These are phyloP conservation scores for Trichogramma pretiosum DNA, from an alignment of 1,140 invertebrate genomes.

Conservation along the genomic window DNA sequence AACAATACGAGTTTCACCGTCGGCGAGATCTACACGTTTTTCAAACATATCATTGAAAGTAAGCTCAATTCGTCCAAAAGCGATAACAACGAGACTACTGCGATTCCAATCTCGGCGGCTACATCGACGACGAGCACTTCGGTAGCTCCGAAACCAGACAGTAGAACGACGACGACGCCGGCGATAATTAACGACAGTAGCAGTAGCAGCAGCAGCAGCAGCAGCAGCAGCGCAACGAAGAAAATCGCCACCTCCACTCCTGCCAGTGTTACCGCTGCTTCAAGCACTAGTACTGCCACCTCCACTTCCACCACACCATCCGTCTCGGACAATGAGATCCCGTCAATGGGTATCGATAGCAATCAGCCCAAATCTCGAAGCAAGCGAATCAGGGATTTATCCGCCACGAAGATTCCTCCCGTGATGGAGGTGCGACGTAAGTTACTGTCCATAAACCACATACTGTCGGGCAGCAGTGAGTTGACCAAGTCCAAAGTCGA, in stretches of 20 bases:
- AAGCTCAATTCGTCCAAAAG: slow-evolving; percentile 32
- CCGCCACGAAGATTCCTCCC: slow-evolving; percentile 23
- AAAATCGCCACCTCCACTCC: neutral
- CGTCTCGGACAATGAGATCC: slow-evolving; percentile 35
- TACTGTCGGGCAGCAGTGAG: slow-evolving; percentile 5
- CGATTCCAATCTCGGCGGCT: neutral
- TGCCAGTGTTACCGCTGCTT: neutral
- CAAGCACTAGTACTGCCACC: slow-evolving; percentile 13
- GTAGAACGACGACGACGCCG: neutral
- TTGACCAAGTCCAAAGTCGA: slow-evolving; percentile 16
- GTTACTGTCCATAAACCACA: slow-evolving; percentile 30
- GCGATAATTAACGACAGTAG: neutral
- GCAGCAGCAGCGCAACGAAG: neutral
- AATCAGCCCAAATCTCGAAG: slow-evolving; percentile 37
- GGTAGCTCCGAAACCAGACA: neutral
- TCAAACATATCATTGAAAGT: slow-evolving; percentile 46
- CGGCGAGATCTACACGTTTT: slow-evolving; percentile 42
- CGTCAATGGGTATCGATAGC: slow-evolving; percentile 27
- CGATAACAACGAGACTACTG: slow-evolving; percentile 17
- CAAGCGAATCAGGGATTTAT: slow-evolving; percentile 37
- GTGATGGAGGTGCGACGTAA: slow-evolving; percentile 25
- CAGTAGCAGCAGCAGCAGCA: neutral
- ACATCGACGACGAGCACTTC: neutral
- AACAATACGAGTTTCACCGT: slow-evolving; percentile 40
- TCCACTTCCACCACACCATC: slow-evolving; percentile 16